Evolutionary conservation across 1,140 invertebrate genomes (phyloP).

Genomic region (Zaprionus nigranus): DNA sequence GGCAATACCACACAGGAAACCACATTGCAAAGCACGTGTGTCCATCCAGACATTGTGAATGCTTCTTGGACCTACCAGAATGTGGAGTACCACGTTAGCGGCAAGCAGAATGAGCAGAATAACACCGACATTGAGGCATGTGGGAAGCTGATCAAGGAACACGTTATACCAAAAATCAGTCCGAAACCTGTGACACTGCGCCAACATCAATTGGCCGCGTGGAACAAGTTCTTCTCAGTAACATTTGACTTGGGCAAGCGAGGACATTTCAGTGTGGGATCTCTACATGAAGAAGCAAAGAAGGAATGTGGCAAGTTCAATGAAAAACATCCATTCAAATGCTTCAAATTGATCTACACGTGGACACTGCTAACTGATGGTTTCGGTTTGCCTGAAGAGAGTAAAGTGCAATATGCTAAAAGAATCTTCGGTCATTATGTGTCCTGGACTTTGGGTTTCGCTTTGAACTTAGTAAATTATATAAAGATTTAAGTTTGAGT

Average conservation of each 20-base stretch:
- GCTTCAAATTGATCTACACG: neutral
- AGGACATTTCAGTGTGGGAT: neutral
- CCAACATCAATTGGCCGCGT: neutral
- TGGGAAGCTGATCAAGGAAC: neutral
- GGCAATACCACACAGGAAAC: neutral
- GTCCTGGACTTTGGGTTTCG: neutral
- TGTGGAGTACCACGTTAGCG: neutral
- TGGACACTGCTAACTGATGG: neutral
- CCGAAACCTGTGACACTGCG: neutral
- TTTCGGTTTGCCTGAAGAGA: neutral
- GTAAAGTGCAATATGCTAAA: neutral
- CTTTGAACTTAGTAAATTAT: neutral
- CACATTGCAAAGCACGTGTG: neutral
- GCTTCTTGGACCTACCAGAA: neutral
- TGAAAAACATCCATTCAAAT: neutral
- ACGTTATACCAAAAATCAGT: neutral
- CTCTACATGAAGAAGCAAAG: neutral
- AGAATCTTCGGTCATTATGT: neutral
- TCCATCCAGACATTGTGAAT: neutral
- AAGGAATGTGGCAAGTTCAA: neutral
- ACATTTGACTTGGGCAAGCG: neutral
- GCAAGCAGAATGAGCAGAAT: neutral
- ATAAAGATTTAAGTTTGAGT: neutral
- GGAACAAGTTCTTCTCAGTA: neutral
- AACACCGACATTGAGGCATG: neutral